Conservation (phyloP, 1,140 invertebrate species). For the Meloidogyne floridensis region DNA sequence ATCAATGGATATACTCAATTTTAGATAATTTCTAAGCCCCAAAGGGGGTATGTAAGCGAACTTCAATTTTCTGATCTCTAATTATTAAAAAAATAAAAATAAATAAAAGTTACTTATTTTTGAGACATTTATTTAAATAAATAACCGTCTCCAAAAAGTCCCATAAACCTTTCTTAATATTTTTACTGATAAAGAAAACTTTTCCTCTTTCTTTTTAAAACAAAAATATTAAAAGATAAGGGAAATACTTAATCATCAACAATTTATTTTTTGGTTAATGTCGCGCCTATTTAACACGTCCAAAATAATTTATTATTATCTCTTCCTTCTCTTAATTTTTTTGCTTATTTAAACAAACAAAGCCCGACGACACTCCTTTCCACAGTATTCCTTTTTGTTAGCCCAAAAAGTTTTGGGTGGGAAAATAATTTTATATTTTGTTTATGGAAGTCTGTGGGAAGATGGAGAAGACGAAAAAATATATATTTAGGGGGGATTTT, state of each 20-base stretch:
- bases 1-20: too few relatives aligned
- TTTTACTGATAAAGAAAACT: neutral
- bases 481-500: too few relatives aligned
- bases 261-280: neutral
- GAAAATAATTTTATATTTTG: neutral
- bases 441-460: too few relatives aligned
- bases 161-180: neutral
- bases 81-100: too few relatives aligned
- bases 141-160: neutral
- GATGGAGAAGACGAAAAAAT: too few relatives aligned
- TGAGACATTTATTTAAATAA: neutral
- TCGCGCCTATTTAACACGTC: conserved; percentile 3
- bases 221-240: neutral
- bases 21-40: too few relatives aligned
- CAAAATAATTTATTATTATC: neutral
- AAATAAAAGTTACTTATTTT: neutral
- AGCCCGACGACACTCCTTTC: too few relatives aligned
- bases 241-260: neutral
- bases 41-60: too few relatives aligned
- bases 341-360: neutral
- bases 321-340: neutral
- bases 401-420: neutral
- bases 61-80: too few relatives aligned
- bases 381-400: too few relatives aligned
- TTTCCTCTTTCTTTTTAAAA: neutral